Percentiles rank a stretch among this genome's conserved stretches.
These are phyloP conservation scores for Lophotriccus pileatus DNA, from an alignment of 2,797 vertebrate genomes.

Conservation along the genomic window DNA sequence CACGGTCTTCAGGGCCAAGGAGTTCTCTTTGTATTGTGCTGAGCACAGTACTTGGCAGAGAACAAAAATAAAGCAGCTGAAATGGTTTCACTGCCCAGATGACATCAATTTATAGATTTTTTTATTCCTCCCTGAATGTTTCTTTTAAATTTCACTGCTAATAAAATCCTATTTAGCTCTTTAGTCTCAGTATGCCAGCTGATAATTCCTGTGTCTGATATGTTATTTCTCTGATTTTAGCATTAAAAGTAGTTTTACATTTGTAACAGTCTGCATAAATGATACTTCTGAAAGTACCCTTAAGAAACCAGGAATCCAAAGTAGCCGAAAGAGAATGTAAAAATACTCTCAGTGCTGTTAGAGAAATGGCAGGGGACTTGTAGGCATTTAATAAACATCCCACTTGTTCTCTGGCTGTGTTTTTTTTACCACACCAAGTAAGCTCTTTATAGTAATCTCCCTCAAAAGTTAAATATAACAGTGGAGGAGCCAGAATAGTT, in stretches of 20 bases:
- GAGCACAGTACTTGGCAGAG: neutral
- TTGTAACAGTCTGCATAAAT: neutral
- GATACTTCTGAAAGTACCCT: neutral
- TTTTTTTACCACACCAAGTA: neutral
- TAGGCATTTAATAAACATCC: neutral
- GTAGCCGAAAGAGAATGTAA: neutral
- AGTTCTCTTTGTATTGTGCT: neutral
- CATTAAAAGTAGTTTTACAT: neutral
- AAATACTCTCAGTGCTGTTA: neutral
- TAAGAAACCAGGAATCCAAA: neutral
- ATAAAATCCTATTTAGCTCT: slow-evolving; percentile 2
- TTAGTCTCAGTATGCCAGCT: neutral
- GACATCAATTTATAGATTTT: slow-evolving; percentile 5
- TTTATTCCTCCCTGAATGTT: neutral
- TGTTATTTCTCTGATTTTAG: neutral
- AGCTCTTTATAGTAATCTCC: neutral
- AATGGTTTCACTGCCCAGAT: neutral
- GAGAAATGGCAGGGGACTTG: neutral
- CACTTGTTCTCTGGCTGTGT: neutral
- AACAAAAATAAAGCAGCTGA: neutral
- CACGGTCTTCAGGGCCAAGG: neutral
- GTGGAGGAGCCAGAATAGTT: neutral
- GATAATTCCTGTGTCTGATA: neutral
- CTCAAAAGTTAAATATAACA: neutral
- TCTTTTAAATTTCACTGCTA: slow-evolving; percentile 12